Conservation (phyloP, 2,888 invertebrate genomes). For the Tryphoninae sp. region DNA sequence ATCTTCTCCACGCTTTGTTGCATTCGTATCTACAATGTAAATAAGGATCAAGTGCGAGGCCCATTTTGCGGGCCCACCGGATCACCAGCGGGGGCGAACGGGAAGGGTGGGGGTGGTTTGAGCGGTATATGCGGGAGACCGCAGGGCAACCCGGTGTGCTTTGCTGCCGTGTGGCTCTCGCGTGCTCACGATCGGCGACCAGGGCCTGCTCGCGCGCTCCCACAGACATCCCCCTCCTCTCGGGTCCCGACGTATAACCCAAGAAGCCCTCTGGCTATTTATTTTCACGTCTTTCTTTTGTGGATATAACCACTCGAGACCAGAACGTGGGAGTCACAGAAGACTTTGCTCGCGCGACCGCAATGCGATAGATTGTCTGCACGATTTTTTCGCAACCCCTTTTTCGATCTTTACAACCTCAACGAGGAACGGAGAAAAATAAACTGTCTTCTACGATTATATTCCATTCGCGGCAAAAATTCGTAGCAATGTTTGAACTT, state of each 20-base stretch:
- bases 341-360: slow-evolving; percentile 32
- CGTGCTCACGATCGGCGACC: slow-evolving; percentile 63
- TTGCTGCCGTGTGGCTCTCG: slow-evolving; percentile 60
- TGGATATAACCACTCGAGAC: slow-evolving; percentile 54
- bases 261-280: slow-evolving; percentile 61
- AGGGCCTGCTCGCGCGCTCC: slow-evolving; percentile 42
- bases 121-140: slow-evolving; percentile 25
- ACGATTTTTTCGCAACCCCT: slow-evolving; percentile 59
- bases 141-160: slow-evolving; percentile 53
- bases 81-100: slow-evolving; percentile 4
- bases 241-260: slow-evolving; percentile 36
- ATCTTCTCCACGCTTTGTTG: slow-evolving; percentile 13
- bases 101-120: slow-evolving; percentile 9
- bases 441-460: slow-evolving; percentile 35
- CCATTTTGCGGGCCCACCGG: slow-evolving; percentile 32
- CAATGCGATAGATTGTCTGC: slow-evolving; percentile 50
- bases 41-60: slow-evolving; percentile 55
- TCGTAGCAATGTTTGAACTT: slow-evolving; percentile 27
- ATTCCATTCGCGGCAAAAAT: slow-evolving; percentile 6
- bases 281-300: slow-evolving; percentile 61
- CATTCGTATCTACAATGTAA: slow-evolving; percentile 52
- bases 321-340: slow-evolving; percentile 59
- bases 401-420: slow-evolving; percentile 24
- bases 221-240: slow-evolving; percentile 38
- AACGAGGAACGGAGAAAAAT: background rate